These are phyloP conservation scores for Motacilla tschutschensis DNA, from an alignment of 2,113 vertebrate species.

Conservation along the genomic window DNA sequence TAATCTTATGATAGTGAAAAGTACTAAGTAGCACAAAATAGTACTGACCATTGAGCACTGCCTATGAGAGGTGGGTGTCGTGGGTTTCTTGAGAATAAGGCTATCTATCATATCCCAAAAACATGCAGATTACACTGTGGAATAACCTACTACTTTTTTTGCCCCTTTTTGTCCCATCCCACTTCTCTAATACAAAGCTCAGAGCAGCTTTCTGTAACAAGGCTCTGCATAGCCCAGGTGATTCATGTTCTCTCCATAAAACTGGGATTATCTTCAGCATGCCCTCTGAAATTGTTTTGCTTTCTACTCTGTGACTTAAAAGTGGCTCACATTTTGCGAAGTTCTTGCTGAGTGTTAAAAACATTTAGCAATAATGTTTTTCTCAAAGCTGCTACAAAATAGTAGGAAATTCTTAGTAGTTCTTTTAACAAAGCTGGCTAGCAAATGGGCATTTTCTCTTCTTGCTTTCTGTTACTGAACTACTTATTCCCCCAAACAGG, in stretches of 20 bases:
- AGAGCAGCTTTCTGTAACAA: background rate
- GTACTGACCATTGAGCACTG: background rate
- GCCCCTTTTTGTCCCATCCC: background rate
- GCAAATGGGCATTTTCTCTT: background rate
- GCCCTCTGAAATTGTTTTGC: background rate
- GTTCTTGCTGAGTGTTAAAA: background rate
- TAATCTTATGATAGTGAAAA: background rate
- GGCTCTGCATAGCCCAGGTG: background rate
- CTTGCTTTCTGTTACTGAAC: conserved; percentile 21
- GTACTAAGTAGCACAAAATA: background rate
- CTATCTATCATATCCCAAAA: background rate
- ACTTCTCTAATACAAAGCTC: background rate
- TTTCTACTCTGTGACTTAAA: background rate
- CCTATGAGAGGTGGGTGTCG: background rate
- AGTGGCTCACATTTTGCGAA: background rate
- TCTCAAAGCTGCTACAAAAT: background rate
- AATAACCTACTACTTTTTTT: background rate
- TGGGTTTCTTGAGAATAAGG: background rate
- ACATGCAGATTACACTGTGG: background rate
- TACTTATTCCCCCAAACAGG: background rate
- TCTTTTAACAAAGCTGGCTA: background rate
- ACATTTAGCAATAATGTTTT: background rate
- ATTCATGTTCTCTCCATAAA: background rate
- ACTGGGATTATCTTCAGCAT: background rate
- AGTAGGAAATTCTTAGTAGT: background rate